These are phyloP conservation scores for Aethes cnicana DNA, from an alignment of 2,888 invertebrate genomes.

Conservation along the genomic window DNA sequence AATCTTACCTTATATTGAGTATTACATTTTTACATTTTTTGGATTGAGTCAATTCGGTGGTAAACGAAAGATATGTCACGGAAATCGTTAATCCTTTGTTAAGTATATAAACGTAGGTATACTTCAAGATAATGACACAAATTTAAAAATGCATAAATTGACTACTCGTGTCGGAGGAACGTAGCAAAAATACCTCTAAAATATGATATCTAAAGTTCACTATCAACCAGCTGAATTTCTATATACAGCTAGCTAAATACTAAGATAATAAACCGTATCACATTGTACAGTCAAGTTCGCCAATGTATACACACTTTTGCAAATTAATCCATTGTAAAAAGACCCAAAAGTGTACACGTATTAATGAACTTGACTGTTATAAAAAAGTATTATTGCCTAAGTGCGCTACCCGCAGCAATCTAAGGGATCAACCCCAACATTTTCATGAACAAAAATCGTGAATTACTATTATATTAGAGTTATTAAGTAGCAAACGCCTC, in stretches of 20 bases:
- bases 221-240: no score
- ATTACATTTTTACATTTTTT: conserved; percentile 51
- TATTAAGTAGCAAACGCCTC: conserved; percentile 36
- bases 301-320: no score
- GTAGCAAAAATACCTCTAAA: not conserved
- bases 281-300: no score
- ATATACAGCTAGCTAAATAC: no score
- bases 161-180: not conserved
- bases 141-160: not conserved
- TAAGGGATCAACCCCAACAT: not conserved
- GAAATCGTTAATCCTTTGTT: conserved; percentile 34
- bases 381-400: not conserved
- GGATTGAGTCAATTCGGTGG: conserved; percentile 64
- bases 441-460: no score
- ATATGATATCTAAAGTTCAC: no score
- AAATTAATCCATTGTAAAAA: no score
- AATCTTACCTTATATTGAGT: conserved; percentile 54
- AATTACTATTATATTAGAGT: no score
- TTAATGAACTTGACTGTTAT: not conserved
- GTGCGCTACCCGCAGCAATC: conserved; percentile 1
- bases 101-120: not conserved
- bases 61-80: conserved; percentile 59
- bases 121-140: not conserved
- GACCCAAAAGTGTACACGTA: no score
- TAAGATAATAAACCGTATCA: not conserved